phyloP scores from a whole-genome alignment of 2,113 vertebrate genomes.

The Tragulus kanchil region DNA sequence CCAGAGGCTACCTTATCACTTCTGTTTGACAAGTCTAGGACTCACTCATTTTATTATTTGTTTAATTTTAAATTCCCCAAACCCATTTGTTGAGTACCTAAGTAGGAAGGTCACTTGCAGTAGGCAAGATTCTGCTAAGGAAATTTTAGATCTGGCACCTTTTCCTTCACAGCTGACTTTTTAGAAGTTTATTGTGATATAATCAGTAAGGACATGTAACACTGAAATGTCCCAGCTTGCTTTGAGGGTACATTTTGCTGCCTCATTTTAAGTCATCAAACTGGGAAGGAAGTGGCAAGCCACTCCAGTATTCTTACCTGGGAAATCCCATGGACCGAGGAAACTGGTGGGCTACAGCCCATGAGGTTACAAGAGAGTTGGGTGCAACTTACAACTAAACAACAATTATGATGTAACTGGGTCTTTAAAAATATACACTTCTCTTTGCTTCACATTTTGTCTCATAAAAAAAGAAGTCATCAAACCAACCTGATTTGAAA shows the following conservation, averaged over 20 bases:
- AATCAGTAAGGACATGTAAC: not conserved
- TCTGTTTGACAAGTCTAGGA: not conserved
- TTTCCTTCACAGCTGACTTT: slow-evolving; percentile 39
- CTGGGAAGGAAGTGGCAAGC: too few species aligned
- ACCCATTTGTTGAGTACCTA: not conserved
- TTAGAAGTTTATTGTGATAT: not conserved
- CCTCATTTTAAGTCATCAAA: not conserved
- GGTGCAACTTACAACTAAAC: too few species aligned
- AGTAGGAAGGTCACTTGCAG: not conserved
- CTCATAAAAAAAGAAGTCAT: too few species aligned
- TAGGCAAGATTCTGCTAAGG: not conserved
- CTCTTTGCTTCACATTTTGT: too few species aligned
- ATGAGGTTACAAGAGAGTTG: too few species aligned
- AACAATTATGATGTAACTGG: too few species aligned
- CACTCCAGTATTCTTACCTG: too few species aligned
- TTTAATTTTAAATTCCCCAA: slow-evolving; percentile 52
- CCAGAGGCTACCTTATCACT: not conserved
- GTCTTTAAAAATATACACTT: too few species aligned
- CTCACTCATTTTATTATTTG: not conserved
- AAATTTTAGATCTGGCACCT: not conserved
- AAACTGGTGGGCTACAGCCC: too few species aligned
- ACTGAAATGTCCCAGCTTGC: not conserved
- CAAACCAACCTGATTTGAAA: slow-evolving; percentile 19
- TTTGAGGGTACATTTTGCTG: slow-evolving; percentile 39
- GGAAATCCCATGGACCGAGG: too few species aligned